These are phyloP conservation scores for Campylomormyrus numenius DNA, from an alignment of 2,113 vertebrate species.

Conservation along the genomic window DNA sequence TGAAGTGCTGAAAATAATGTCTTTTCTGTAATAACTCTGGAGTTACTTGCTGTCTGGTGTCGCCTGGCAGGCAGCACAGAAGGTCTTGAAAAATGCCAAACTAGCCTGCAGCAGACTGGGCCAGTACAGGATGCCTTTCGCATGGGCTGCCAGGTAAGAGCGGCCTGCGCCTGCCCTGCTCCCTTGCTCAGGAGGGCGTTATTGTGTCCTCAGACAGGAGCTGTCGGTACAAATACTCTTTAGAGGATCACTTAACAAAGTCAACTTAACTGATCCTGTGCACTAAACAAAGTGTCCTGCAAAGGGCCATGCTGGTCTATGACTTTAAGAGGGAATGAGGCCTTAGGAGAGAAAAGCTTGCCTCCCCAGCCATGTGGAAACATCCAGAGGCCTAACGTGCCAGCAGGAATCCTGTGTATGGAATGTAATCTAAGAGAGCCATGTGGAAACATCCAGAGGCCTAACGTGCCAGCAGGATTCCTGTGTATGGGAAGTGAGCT, in stretches of 20 bases:
- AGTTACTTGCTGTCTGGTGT: conserved; percentile 19
- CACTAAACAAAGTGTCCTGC: not conserved
- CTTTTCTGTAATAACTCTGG: not conserved
- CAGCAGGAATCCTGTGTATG: conserved; percentile 18
- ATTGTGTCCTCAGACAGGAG: not conserved
- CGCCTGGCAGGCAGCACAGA: conserved; percentile 83
- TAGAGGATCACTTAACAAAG: not conserved
- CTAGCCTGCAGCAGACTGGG: conserved; percentile 85
- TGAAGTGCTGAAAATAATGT: conserved; percentile 13
- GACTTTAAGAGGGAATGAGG: not conserved
- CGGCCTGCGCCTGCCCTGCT: not conserved
- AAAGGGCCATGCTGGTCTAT: not conserved
- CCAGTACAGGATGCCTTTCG: conserved; percentile 95
- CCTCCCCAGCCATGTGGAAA: conserved; percentile 1
- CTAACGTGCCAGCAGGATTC: not conserved
- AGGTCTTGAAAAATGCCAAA: conserved; percentile 95
- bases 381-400: not conserved
- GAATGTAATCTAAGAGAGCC: not conserved
- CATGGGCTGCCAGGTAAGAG: conserved; percentile 89
- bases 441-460: conserved; percentile 2
- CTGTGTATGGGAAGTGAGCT: conserved; percentile 4
- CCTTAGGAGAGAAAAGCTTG: conserved; percentile 14
- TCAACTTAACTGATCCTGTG: not conserved
- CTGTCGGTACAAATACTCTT: not conserved
- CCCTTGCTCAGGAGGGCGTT: not conserved